A percentile compares a stretch with the other conserved stretches of the same genome.
Conservation (phyloP, 2,113 vertebrate species). For the Maccullochella peelii region DNA sequence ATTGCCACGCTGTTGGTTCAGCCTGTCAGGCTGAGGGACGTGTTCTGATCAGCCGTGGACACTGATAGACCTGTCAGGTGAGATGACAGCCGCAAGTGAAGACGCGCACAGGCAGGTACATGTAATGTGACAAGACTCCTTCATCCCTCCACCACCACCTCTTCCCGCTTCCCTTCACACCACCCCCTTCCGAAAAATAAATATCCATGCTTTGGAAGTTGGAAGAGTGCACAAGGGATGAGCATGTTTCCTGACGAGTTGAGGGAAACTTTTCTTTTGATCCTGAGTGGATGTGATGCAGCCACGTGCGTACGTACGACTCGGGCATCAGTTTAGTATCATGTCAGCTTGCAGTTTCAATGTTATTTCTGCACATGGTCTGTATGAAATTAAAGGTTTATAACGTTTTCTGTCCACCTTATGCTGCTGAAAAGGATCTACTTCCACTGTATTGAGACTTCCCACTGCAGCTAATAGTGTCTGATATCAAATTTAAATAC, state of each 20-base stretch:
- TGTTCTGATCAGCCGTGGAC: constrained; percentile 76
- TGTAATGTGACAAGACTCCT: constrained; percentile 77
- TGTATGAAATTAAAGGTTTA: not conserved
- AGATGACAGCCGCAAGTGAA: constrained; percentile 77
- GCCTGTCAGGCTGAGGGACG: constrained; percentile 80
- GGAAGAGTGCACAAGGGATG: constrained; percentile 47
- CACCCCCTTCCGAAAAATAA: constrained; percentile 40
- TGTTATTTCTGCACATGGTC: constrained; percentile 6
- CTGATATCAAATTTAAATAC: not conserved
- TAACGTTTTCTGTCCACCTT: not conserved
- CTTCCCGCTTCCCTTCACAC: constrained; percentile 7
- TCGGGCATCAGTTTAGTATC: not conserved
- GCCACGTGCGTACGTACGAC: constrained; percentile 21
- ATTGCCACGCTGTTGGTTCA: constrained; percentile 74
- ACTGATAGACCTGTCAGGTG: constrained; percentile 84
- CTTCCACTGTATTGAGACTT: not conserved
- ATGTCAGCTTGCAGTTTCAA: not conserved
- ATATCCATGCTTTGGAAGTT: constrained; percentile 52
- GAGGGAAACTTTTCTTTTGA: constrained; percentile 69
- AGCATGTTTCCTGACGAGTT: constrained; percentile 63
- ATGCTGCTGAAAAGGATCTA: not conserved
- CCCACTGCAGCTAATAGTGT: not conserved
- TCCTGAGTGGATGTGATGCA: constrained; percentile 64
- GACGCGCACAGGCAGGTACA: constrained; percentile 78
- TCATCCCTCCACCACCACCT: constrained; percentile 39